Evolutionary conservation across 2,888 invertebrate genomes (phyloP), one percentile per base, ranked within the genome.

Genomic region (Chloroclystis v-ata): DNA sequence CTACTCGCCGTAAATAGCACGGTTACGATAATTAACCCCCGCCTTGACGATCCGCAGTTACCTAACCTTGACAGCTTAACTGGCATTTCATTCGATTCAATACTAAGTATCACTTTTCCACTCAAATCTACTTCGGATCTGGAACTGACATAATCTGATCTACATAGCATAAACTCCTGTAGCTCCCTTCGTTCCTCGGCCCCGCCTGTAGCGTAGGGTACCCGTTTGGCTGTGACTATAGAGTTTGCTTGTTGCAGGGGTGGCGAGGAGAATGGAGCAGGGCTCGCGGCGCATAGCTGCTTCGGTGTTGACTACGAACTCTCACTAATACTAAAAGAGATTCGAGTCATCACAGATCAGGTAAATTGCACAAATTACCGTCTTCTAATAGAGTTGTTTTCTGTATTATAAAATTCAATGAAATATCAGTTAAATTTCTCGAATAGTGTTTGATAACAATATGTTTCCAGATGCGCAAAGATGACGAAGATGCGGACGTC

Each of bases 291-390:
- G 80, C 94, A 94, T 80, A 92, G 94, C 84, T 96, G 96, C 89
- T 93, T 96, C 79, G 95, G 95, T 84, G 95, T 95, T 73, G 95
- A 96, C 89, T 95, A 96, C 86, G 97, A 98, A 90, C 92, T 98
- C 88, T 93, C 95, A 72, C 92, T 95, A 84, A 98, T 98, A 82
- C 92, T 98, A 72, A 96, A 97, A 89, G 98, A 98, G 90, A 91
- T 95, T 81, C 93, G 95, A 82, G 94, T 94, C 90, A 96, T 97
- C 85, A 97, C 97, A 72, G 94, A 95, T 89, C 93, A 94, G 89
- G 92, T 95, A 82, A 49, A 20, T 14, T 5, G 7, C 14, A n/a
- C 11, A 8, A n/a, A n/a, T n/a, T n/a, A n/a, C n/a, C n/a, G n/a
- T n/a, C n/a, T n/a, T n/a, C n/a, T n/a, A n/a, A n/a, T n/a, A n/a